Percentiles rank a stretch among this genome's conserved stretches.
Evolutionary conservation across 2,113 vertebrate genomes (phyloP).

Genomic region (Thinocorus orbignyianus): DNA sequence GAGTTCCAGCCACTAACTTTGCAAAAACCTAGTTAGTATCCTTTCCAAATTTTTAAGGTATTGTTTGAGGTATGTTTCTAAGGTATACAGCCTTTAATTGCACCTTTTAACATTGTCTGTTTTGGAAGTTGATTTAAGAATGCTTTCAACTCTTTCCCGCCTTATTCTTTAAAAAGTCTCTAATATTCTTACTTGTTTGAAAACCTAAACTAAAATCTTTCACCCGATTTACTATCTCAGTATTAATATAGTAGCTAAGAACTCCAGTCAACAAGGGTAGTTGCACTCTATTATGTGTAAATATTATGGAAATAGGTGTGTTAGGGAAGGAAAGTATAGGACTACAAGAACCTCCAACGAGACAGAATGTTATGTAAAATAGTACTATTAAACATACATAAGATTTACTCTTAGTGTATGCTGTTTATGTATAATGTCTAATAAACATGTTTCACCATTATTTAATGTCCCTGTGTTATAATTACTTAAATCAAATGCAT

Average conservation of each 20-base stretch:
- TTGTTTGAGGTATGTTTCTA: not conserved
- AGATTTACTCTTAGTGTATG: slow-evolving; percentile 8
- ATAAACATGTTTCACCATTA: slow-evolving; percentile 51
- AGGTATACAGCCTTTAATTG: not conserved
- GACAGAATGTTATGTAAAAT: slow-evolving; percentile 33
- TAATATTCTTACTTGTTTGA: slow-evolving; percentile 50
- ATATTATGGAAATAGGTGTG: not conserved
- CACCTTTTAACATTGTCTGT: not conserved
- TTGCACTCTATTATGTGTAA: not conserved
- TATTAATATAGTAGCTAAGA: slow-evolving; percentile 38
- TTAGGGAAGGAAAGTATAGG: not conserved
- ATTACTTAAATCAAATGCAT: slow-evolving; percentile 9
- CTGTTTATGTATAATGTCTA: slow-evolving; percentile 51
- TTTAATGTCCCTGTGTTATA: slow-evolving; percentile 13
- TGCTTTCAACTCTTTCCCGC: not conserved
- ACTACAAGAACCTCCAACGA: not conserved
- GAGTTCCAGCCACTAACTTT: not conserved
- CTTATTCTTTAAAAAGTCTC: slow-evolving; percentile 26
- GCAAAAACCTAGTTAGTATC: not conserved
- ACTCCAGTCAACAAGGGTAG: not conserved
- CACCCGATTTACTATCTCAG: slow-evolving; percentile 45
- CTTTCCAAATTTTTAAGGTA: not conserved
- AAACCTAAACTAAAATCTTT: slow-evolving; percentile 54
- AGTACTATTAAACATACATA: not conserved
- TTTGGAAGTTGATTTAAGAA: not conserved